These are phyloP conservation scores for Rachycentron canadum DNA, from an alignment of 2,797 vertebrate species.

Conservation along the genomic window DNA sequence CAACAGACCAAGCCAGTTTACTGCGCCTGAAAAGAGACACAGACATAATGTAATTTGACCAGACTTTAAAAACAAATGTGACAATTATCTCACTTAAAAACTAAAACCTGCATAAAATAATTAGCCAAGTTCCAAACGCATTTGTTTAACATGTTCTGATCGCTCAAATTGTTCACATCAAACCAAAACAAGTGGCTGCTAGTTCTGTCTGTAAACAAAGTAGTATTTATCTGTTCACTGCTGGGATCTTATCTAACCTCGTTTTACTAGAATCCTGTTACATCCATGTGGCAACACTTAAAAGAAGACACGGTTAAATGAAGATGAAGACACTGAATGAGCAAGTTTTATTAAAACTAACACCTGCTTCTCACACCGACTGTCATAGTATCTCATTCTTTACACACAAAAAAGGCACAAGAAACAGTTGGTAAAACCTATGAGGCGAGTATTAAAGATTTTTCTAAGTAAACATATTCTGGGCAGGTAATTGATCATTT, in stretches of 20 bases:
- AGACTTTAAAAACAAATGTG: not conserved
- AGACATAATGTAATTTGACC: slow-evolving; percentile 3
- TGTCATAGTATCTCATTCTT: not conserved
- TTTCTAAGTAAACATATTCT: not conserved
- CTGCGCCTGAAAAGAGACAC: slow-evolving; percentile 81
- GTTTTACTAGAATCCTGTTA: not conserved
- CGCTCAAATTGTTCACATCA: not conserved
- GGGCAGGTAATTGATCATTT: not conserved
- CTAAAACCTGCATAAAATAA: not conserved
- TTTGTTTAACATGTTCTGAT: not conserved
- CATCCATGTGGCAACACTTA: not conserved
- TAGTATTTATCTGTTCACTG: not conserved
- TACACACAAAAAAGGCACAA: not conserved
- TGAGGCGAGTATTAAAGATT: not conserved
- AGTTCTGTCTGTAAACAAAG: not conserved
- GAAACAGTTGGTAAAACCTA: not conserved
- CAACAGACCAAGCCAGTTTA: slow-evolving; percentile 59
- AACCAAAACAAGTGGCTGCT: not conserved
- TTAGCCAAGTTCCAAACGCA: not conserved
- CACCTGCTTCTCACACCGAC: not conserved
- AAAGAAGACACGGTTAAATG: not conserved
- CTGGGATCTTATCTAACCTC: not conserved
- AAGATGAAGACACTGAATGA: not conserved
- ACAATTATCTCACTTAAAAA: not conserved
- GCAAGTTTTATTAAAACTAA: not conserved